These are phyloP conservation scores for Schizaphis graminum DNA, from an alignment of 2,888 invertebrate species.

Conservation along the genomic window DNA sequence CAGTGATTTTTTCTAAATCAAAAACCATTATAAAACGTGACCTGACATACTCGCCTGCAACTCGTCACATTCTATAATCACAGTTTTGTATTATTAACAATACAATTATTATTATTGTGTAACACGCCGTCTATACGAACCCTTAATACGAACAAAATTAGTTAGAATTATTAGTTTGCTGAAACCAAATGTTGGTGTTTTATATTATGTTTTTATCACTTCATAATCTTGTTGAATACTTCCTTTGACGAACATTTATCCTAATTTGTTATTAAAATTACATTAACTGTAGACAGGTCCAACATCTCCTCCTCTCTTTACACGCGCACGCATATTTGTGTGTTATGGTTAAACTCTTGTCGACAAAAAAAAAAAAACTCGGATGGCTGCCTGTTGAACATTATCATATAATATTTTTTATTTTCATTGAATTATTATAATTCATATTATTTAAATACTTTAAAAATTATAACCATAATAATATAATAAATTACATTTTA, in stretches of 20 bases:
- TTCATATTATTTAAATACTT: background rate
- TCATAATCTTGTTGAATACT: background rate
- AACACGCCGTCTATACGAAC: background rate
- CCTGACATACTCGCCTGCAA: background rate
- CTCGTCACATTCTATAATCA: background rate
- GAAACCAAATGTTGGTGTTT: background rate
- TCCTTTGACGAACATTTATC: slow-evolving; percentile 26
- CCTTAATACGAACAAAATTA: background rate
- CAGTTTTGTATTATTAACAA: background rate
- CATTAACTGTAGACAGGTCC: background rate
- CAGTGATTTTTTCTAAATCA: background rate
- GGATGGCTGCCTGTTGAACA: background rate
- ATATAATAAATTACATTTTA: background rate
- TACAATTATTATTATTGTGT: background rate
- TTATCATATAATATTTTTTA: background rate
- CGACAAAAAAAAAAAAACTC: background rate
- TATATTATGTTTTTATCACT: background rate
- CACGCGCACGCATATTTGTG: background rate
- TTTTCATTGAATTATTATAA: background rate
- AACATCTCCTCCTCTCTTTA: background rate
- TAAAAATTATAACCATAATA: background rate
- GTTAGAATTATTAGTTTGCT: background rate
- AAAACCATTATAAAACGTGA: background rate
- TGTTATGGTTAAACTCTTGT: background rate
- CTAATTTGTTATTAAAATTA: slow-evolving; percentile 2